Evolutionary conservation across 2,797 vertebrate species (phyloP).

Genomic region (Notolepis coatsorum): DNA sequence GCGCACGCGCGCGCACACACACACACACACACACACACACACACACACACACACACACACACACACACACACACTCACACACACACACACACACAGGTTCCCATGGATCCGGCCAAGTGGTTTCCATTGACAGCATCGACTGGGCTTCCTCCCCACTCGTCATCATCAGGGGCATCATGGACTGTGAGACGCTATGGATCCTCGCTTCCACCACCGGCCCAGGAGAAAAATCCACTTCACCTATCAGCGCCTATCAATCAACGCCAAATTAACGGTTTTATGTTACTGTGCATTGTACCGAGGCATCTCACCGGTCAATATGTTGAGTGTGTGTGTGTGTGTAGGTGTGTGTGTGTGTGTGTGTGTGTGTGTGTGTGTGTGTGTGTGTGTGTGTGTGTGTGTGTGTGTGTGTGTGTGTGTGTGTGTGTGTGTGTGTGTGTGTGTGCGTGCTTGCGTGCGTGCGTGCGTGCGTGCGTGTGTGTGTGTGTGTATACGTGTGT

Average conservation of each 20-base stretch:
- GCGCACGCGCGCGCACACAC: not conserved
- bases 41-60: not conserved
- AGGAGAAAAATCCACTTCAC: slow-evolving; percentile 73
- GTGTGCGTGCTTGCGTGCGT: no score
- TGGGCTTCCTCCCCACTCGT: slow-evolving; percentile 65
- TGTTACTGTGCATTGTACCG: slow-evolving; percentile 28
- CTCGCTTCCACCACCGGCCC: slow-evolving; percentile 53
- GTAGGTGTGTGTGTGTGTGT: not conserved
- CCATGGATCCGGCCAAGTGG: slow-evolving; percentile 52
- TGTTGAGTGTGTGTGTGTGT: slow-evolving; percentile 3
- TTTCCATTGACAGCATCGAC: slow-evolving; percentile 67
- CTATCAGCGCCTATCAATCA: slow-evolving; percentile 70
- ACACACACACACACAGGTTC: slow-evolving; percentile 16
- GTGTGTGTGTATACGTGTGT: not conserved
- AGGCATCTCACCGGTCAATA: slow-evolving; percentile 7
- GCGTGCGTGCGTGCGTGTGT: not conserved
- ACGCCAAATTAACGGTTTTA: slow-evolving; percentile 69
- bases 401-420: not conserved
- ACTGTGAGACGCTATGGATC: slow-evolving; percentile 72
- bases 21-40: slow-evolving; percentile 4
- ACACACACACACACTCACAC: slow-evolving; percentile 1
- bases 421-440: not conserved
- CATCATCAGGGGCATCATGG: slow-evolving; percentile 76
- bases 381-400: not conserved
- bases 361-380: slow-evolving; percentile 7